phyloP scores from a whole-genome alignment of 2,888 invertebrate genomes.

The Nephrotoma appendiculata region DNA sequence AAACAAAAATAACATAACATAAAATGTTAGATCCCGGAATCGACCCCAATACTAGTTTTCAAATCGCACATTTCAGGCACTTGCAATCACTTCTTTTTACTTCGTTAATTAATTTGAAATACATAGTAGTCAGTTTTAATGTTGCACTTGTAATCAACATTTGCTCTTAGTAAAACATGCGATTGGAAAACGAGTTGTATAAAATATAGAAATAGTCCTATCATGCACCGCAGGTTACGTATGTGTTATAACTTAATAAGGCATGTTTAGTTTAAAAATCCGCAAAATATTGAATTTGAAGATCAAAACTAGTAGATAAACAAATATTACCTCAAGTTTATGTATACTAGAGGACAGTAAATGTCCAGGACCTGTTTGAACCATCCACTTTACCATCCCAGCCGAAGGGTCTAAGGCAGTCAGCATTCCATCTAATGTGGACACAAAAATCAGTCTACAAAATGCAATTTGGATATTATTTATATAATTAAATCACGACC shows the following conservation, averaged over 20 bases:
- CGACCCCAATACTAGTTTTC: too few species aligned
- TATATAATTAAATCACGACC: not conserved
- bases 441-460: slow-evolving; percentile 61
- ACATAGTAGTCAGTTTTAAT: too few species aligned
- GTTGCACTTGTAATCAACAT: too few species aligned
- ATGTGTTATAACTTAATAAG: too few species aligned
- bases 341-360: slow-evolving; percentile 82
- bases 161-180: too few species aligned
- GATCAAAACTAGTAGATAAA: slow-evolving; percentile 2
- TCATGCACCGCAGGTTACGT: not conserved
- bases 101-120: too few species aligned
- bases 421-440: slow-evolving; percentile 80
- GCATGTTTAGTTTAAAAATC: too few species aligned
- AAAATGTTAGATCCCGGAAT: too few species aligned
- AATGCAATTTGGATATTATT: not conserved
- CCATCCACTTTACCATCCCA: slow-evolving; percentile 60
- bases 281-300: not conserved
- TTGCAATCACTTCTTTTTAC: too few species aligned
- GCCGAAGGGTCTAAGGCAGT: slow-evolving; percentile 63
- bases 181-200: too few species aligned
- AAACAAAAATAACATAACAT: too few species aligned
- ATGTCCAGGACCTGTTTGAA: slow-evolving; percentile 59
- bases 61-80: too few species aligned
- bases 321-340: slow-evolving; percentile 53
- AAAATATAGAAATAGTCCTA: not conserved